Evolutionary conservation across 2,888 invertebrate species (phyloP).

Genomic region (Didymodactylos carnosus): DNA sequence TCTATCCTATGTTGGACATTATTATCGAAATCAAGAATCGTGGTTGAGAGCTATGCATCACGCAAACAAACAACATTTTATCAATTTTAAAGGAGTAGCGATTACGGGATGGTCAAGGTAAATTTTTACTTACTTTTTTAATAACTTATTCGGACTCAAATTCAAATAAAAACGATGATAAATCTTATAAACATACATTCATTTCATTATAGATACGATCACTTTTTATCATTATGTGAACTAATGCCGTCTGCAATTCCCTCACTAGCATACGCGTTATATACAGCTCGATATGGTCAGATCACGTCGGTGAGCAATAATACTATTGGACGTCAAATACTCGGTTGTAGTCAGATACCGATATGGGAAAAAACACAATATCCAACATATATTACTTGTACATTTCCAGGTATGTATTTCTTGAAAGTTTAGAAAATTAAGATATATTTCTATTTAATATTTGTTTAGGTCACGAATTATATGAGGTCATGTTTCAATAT

Average conservation of each 20-base stretch:
- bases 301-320: neutral
- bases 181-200: neutral
- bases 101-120: conserved; percentile 17
- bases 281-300: conserved; percentile 1
- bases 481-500: conserved; percentile 5
- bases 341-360: conserved; percentile 1
- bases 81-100: conserved; percentile 12
- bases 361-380: neutral
- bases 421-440: neutral
- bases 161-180: neutral
- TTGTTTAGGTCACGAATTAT: conserved; percentile 8
- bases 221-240: conserved; percentile 37
- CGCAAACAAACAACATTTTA: neutral
- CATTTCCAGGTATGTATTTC: neutral
- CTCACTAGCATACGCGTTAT: conserved; percentile 23
- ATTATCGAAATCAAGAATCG: conserved; percentile 4
- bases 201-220: conserved; percentile 37
- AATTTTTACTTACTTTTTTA: neutral
- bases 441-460: neutral
- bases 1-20: conserved; percentile 2
- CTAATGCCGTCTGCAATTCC: conserved; percentile 36
- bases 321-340: neutral
- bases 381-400: neutral
- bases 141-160: neutral
- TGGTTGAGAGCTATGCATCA: conserved; percentile 3